Conservation (phyloP, 1,140 invertebrate species). For the Parapsyche elsis region DNA sequence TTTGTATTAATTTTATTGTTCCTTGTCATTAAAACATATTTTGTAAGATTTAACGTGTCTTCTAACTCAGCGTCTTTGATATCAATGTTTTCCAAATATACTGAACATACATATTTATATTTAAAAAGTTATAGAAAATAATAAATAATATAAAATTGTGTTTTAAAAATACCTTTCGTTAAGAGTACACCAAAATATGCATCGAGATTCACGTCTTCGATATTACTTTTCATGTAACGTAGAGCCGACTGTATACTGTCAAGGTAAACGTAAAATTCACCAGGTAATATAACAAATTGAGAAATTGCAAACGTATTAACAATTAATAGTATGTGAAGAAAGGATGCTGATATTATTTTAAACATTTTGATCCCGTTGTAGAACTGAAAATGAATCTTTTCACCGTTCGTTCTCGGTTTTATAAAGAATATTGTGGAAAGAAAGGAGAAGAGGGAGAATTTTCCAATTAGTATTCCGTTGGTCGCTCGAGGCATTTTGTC, state of each 20-base stretch:
- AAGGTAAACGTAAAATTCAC: constrained; percentile 12
- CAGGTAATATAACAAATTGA: neutral
- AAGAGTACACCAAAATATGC: constrained; percentile 48
- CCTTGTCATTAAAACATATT: neutral
- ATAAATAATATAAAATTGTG: neutral
- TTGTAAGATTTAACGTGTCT: neutral
- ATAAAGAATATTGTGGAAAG: neutral
- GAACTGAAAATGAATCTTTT: neutral
- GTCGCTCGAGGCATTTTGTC: constrained; percentile 10
- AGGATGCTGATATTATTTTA: too few relatives aligned
- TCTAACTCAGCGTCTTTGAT: neutral
- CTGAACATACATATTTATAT: neutral
- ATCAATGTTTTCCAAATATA: neutral
- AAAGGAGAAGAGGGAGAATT: neutral
- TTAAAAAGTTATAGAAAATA: neutral
- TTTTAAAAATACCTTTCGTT: constrained; percentile 37
- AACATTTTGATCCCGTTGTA: too few relatives aligned
- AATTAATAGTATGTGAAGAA: too few relatives aligned
- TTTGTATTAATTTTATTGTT: neutral
- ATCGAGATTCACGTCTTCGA: constrained; percentile 46
- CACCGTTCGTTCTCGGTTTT: neutral
- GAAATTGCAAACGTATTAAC: too few relatives aligned
- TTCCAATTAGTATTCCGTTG: constrained; percentile 3
- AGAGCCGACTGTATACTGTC: constrained; percentile 29
- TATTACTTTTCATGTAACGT: constrained; percentile 39